Conservation (phyloP, 2,113 vertebrate genomes). For the Callaeas wilsoni region DNA sequence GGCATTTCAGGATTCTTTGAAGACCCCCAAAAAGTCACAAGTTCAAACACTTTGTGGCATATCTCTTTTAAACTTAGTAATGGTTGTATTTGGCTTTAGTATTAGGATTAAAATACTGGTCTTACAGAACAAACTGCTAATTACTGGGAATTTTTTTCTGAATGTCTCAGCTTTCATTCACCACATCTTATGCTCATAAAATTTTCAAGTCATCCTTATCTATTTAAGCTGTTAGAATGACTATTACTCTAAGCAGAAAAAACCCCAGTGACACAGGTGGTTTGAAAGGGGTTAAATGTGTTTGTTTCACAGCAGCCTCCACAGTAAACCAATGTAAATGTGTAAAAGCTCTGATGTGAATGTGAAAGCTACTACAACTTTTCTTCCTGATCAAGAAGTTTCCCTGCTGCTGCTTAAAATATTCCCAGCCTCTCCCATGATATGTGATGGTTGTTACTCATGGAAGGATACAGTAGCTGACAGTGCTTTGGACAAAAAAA, state of each 20-base stretch:
- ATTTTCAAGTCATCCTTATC: background rate
- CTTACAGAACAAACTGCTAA: background rate
- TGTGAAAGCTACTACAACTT: background rate
- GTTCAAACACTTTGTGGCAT: background rate
- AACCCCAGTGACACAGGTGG: background rate
- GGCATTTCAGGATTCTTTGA: background rate
- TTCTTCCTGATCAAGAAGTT: background rate
- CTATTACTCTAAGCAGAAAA: background rate
- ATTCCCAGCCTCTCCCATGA: background rate
- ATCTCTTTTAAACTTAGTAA: background rate
- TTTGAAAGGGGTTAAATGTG: background rate
- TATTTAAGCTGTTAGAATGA: background rate
- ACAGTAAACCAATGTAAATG: background rate
- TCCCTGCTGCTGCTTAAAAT: background rate
- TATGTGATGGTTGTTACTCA: background rate
- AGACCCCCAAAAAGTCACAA: background rate
- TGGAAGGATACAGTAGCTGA: background rate
- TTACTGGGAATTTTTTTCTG: background rate
- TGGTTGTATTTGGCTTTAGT: background rate
- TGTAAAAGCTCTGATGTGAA: background rate
- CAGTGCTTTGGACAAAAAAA: background rate
- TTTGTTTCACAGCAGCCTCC: background rate
- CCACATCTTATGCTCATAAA: background rate
- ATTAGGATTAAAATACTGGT: background rate
- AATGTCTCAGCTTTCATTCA: background rate